Evolutionary conservation across 2,888 invertebrate genomes (phyloP).

Genomic region (Helicoverpa assulta): DNA sequence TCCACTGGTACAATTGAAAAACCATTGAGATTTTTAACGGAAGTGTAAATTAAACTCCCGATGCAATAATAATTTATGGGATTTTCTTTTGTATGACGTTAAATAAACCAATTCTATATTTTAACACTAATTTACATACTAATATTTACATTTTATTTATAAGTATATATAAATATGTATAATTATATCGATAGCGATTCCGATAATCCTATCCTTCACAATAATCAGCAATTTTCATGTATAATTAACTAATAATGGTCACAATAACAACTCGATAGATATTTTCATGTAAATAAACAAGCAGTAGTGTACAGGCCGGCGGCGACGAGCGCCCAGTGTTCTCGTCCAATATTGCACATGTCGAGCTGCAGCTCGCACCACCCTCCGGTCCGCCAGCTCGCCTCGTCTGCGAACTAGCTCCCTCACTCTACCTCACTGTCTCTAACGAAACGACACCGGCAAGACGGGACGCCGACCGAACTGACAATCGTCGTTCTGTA

Average conservation of each 20-base stretch:
- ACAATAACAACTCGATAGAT: constrained; percentile 90
- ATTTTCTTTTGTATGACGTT: constrained; percentile 88
- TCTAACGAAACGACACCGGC: constrained; percentile 60
- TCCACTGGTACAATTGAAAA: constrained; percentile 90
- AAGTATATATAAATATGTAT: constrained; percentile 90
- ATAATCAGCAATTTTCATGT: constrained; percentile 86
- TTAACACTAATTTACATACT: constrained; percentile 89
- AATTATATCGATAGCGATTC: constrained; percentile 88
- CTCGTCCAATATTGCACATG: constrained; percentile 86
- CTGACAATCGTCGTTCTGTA: constrained; percentile 62
- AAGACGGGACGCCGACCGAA: constrained; percentile 63
- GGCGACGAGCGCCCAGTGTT: constrained; percentile 74
- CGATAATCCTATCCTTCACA: constrained; percentile 87
- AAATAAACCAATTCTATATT: constrained; percentile 90
- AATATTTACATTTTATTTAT: constrained; percentile 90
- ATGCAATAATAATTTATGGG: constrained; percentile 90
- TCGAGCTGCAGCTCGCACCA: constrained; percentile 72
- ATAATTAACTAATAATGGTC: constrained; percentile 90
- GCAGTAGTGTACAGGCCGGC: constrained; percentile 84
- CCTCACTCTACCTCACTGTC: constrained; percentile 48
- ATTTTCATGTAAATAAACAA: constrained; percentile 90
- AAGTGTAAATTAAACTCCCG: constrained; percentile 87
- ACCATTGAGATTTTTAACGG: constrained; percentile 90
- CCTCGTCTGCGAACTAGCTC: constrained; percentile 51
- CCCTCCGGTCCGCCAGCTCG: constrained; percentile 64